These are phyloP conservation scores for Oscheius onirici DNA, from an alignment of 2,888 invertebrate species.

Conservation along the genomic window DNA sequence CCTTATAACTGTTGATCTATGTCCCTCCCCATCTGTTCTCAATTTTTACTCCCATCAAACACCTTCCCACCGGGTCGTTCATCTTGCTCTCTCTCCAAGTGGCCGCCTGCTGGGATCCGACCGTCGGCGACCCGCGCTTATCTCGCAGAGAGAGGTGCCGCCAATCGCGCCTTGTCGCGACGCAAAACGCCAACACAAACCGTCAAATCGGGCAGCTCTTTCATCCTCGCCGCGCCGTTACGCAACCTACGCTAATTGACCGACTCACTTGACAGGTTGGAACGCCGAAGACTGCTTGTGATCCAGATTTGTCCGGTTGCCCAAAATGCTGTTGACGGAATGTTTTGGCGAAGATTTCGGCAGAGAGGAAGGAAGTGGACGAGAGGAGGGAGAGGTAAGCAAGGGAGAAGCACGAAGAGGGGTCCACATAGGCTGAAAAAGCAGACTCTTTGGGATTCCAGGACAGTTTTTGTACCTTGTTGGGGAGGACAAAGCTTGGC, in stretches of 20 bases:
- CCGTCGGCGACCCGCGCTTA: constrained; percentile 30
- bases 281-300: constrained; percentile 52
- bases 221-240: constrained; percentile 26
- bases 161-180: constrained; percentile 22
- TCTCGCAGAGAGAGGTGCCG: constrained; percentile 24
- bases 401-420: constrained; percentile 14
- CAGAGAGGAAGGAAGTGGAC: not conserved
- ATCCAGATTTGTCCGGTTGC: constrained; percentile 39
- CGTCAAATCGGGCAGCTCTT: constrained; percentile 20
- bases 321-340: constrained; percentile 45
- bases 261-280: constrained; percentile 50
- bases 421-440: constrained; percentile 21
- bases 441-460: not conserved
- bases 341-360: constrained; percentile 27
- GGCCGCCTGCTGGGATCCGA: constrained; percentile 29
- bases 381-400: constrained; percentile 16
- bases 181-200: constrained; percentile 33
- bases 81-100: constrained; percentile 8
- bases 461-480: constrained; percentile 6
- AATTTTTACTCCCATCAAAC: not conserved
- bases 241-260: constrained; percentile 31
- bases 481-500: constrained; percentile 18
- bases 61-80: constrained; percentile 7
- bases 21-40: constrained; percentile 2
- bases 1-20: too few species aligned